Conservation (phyloP, 2,888 invertebrate species). For the Drosophila prolongata region DNA sequence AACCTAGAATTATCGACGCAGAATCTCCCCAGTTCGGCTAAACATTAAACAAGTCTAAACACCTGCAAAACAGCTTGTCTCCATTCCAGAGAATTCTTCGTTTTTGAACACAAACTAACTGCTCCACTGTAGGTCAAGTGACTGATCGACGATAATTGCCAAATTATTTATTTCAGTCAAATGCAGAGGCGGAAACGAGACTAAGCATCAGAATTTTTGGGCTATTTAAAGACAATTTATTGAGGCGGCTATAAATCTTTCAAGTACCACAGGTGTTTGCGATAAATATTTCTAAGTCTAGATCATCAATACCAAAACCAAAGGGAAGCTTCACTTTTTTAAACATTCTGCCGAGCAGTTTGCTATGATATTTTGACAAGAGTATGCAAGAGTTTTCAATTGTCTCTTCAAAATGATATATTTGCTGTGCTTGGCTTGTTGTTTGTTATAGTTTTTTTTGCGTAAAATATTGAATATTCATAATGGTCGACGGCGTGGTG, state of each 20-base stretch:
- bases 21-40: conserved; percentile 2
- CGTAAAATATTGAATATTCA: conserved; percentile 74
- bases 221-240: conserved; percentile 66
- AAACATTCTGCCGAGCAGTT: background rate
- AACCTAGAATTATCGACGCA: conserved; percentile 18
- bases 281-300: conserved; percentile 46
- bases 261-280: conserved; percentile 50
- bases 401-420: conserved; percentile 28
- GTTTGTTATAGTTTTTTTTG: conserved; percentile 52
- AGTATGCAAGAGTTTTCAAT: conserved; percentile 29
- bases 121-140: conserved; percentile 50
- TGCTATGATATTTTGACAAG: conserved; percentile 12
- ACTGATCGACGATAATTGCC: conserved; percentile 36
- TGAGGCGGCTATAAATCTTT: conserved; percentile 68
- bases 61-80: conserved; percentile 10
- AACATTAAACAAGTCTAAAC: background rate
- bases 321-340: conserved; percentile 8
- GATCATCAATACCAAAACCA: conserved; percentile 8
- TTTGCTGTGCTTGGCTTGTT: conserved; percentile 31
- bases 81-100: conserved; percentile 11
- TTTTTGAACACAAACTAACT: background rate
- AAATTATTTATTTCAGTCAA: conserved; percentile 33
- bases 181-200: conserved; percentile 72
- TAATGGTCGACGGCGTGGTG: conserved; percentile 56
- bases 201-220: conserved; percentile 42